Evolutionary conservation across 2,888 invertebrate species (phyloP).

Genomic region (Latheticus oryzae): DNA sequence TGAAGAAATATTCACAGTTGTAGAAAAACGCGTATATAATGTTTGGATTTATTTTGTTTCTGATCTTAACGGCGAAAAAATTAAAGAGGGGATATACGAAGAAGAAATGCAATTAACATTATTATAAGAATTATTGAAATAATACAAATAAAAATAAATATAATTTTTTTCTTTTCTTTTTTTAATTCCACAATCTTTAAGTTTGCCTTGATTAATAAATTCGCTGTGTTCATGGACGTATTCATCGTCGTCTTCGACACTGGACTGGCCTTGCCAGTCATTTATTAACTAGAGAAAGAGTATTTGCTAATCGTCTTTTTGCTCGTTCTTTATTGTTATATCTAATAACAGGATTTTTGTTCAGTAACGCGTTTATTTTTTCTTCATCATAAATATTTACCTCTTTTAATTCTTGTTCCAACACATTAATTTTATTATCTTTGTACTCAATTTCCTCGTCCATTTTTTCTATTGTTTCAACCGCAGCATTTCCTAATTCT

Average conservation of each 20-base stretch:
- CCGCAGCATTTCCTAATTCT: no score
- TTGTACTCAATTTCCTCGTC: no score
- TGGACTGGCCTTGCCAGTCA: conserved; percentile 23
- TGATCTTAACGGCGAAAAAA: conserved; percentile 8
- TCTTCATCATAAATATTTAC: conserved; percentile 25
- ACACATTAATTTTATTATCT: conserved; percentile 26
- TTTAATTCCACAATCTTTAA: no score
- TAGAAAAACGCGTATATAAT: no score
- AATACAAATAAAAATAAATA: no score
- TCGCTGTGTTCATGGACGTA: conserved; percentile 19
- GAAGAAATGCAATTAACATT: conserved; percentile 19
- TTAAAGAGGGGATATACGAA: conserved; percentile 13
- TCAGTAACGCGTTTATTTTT: conserved; percentile 31
- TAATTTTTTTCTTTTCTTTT: conserved; percentile 20
- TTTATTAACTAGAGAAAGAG: conserved; percentile 36
- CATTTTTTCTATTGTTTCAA: no score
- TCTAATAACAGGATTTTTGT: conserved; percentile 24
- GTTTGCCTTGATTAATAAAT: no score
- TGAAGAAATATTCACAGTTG: no score
- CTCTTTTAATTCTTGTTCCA: conserved; percentile 26
- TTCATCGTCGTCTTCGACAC: no score
- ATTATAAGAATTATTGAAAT: conserved; percentile 11
- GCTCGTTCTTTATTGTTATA: conserved; percentile 28
- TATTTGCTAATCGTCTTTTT: conserved; percentile 38
- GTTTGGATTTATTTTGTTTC: no score